Percentiles rank a stretch among this genome's conserved stretches.
Conservation (phyloP, 92 coral and sea anemone genomes). For the Anthopleura xanthogrammica region DNA sequence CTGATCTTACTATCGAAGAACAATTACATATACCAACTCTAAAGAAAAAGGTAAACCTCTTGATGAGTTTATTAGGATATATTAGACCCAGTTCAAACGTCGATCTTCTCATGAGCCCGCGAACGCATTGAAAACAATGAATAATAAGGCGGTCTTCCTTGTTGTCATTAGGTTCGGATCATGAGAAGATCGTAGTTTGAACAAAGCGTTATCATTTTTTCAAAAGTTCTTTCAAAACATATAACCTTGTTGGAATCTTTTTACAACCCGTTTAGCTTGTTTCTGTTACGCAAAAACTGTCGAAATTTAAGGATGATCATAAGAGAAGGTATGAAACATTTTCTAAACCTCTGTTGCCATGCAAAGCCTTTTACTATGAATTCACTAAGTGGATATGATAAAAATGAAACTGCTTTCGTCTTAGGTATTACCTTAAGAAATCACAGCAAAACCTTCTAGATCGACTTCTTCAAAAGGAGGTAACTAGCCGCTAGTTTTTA, state of each 20-base stretch:
- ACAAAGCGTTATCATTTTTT: too few species aligned
- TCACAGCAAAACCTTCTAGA: conserved; percentile 46
- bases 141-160: too few species aligned
- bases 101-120: too few species aligned
- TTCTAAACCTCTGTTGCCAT: neutral
- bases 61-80: neutral
- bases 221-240: neutral
- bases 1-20: conserved; percentile 9
- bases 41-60: conserved; percentile 15
- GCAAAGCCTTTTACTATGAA: neutral
- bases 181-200: too few species aligned
- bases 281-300: neutral
- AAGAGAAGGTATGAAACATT: neutral
- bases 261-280: neutral
- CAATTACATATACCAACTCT: conserved; percentile 21
- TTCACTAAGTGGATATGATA: neutral
- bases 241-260: neutral
- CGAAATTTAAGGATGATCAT: conserved; percentile 3
- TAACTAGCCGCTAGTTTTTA: neutral
- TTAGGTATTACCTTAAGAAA: conserved; percentile 47
- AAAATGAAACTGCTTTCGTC: neutral
- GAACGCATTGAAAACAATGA: too few species aligned
- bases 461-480: conserved; percentile 66
- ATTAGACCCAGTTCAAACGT: too few species aligned
- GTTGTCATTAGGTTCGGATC: too few species aligned